A percentile compares a stretch with the other conserved stretches of the same genome.
These are phyloP conservation scores for Sepiola atlantica DNA, from an alignment of 2,888 invertebrate genomes.

Conservation along the genomic window DNA sequence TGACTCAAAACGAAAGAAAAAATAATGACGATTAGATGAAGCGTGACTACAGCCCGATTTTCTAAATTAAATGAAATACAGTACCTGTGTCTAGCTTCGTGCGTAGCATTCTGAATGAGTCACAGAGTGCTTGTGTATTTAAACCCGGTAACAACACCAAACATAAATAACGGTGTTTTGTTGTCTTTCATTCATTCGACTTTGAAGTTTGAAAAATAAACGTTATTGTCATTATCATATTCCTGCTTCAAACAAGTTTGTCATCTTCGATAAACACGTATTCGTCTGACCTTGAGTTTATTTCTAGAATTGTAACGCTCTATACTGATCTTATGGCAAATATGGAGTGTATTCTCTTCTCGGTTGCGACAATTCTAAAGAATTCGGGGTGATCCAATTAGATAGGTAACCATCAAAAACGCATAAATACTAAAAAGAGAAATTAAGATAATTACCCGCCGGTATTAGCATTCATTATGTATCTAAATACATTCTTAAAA, in stretches of 20 bases:
- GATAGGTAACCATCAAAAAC: no score
- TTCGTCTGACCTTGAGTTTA: neutral
- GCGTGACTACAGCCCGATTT: neutral
- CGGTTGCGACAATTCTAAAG: no score
- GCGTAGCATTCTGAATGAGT: neutral
- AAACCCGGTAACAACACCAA: neutral
- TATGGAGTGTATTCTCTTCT: neutral
- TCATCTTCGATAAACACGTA: neutral
- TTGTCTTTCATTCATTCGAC: neutral
- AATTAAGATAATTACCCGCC: no score
- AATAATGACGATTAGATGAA: neutral
- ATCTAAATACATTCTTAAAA: no score
- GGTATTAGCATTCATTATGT: no score
- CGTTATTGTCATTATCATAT: neutral
- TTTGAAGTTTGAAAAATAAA: no score
- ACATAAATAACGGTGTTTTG: neutral
- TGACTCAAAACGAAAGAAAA: neutral
- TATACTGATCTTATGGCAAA: neutral
- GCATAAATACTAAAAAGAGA: no score
- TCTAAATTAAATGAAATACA: neutral
- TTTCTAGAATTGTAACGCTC: neutral
- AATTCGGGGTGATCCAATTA: no score
- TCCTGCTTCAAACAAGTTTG: neutral
- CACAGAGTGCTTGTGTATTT: neutral
- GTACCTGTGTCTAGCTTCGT: neutral